These are phyloP conservation scores for Harlomillsia oculata DNA, from an alignment of 1,140 invertebrate genomes.

Conservation along the genomic window DNA sequence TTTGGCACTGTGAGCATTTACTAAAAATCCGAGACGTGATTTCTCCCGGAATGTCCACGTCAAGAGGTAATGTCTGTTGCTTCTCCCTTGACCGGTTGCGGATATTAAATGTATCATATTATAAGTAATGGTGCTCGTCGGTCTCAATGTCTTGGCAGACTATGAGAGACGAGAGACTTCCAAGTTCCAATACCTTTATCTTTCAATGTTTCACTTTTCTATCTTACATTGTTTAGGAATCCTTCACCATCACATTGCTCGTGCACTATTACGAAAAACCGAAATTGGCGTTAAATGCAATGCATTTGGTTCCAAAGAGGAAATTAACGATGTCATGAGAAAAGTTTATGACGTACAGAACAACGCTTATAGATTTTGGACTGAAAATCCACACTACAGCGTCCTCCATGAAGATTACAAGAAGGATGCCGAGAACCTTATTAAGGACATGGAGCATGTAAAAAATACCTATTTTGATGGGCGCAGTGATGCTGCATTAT, in stretches of 20 bases:
- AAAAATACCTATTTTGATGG: background rate
- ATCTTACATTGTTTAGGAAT: slow-evolving; percentile 8
- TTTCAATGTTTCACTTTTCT: background rate
- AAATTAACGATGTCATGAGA: slow-evolving; percentile 8
- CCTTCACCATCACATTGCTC: slow-evolving; percentile 18
- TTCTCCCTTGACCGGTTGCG: background rate
- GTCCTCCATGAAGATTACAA: slow-evolving; percentile 12
- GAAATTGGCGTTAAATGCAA: background rate
- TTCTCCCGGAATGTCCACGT: slow-evolving; percentile 22
- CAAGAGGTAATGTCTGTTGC: slow-evolving; percentile 11
- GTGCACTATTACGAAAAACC: background rate
- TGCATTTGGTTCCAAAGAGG: background rate
- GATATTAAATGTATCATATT: background rate
- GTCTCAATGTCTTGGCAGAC: background rate
- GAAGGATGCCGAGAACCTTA: background rate
- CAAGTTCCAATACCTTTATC: background rate
- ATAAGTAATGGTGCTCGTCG: background rate
- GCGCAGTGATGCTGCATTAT: too few relatives aligned
- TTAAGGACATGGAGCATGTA: slow-evolving; percentile 5
- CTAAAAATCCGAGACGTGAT: slow-evolving; percentile 17
- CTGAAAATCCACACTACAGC: slow-evolving; percentile 15
- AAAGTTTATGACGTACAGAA: slow-evolving; percentile 11
- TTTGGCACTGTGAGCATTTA: slow-evolving; percentile 12
- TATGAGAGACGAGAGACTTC: background rate
- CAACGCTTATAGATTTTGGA: slow-evolving; percentile 12